Base-by-base conservation (phyloP, 2,113 vertebrate genomes). In the Chaetorhynchus papuensis region DNA sequence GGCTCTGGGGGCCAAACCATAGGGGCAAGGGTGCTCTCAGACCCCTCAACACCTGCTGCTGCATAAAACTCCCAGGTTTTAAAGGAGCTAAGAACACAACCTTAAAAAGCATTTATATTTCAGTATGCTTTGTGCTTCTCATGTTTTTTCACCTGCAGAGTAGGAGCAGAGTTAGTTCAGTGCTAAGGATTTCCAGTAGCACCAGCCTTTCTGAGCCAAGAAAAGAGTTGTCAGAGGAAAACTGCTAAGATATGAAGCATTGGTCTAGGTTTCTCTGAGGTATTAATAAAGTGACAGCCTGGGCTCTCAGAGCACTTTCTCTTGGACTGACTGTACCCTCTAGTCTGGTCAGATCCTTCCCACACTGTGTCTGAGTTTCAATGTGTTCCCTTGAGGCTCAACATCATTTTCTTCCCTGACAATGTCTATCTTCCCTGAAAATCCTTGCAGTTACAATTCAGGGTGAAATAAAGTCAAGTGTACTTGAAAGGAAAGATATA, bases 391-490 rank as follows among this genome's bases (percentile, higher is more conserved):
- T 61, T 77, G 59, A 39, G 49, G 44, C 12, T 89, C n/a, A 89
- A 23, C 20, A 83, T 74, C 2, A 71, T 77, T 82, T 93, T 91
- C 59, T 90, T 80, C 54, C 37, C 33, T 45, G 66, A 64, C 37
- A 95, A 68, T 31, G 26, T 80, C 35, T 61, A 17, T 83, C 87
- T 87, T 65, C 54, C 9, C 35, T 45, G 26, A 82, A 94, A 89
- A 91, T 41, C 13, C 42, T 83, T 65, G 27, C 39, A 76, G 64
- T 61, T 94, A 68, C 24, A 71, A 56, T 61, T 96, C 37, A 75
- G 82, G 9, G 8, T 89, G 53, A 94, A 89, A 92, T 68, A 92
- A 87, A 91, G 31, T 35, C 64, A 66, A 86, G 19, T 37, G 13
- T 77, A 59, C 22, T 63, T 54, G 68, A 84, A 94, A 87, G 93